Evolutionary conservation across 2,888 invertebrate genomes (phyloP), one percentile per base, ranked within the genome.

Genomic region (Lycocerus yunnanus): DNA sequence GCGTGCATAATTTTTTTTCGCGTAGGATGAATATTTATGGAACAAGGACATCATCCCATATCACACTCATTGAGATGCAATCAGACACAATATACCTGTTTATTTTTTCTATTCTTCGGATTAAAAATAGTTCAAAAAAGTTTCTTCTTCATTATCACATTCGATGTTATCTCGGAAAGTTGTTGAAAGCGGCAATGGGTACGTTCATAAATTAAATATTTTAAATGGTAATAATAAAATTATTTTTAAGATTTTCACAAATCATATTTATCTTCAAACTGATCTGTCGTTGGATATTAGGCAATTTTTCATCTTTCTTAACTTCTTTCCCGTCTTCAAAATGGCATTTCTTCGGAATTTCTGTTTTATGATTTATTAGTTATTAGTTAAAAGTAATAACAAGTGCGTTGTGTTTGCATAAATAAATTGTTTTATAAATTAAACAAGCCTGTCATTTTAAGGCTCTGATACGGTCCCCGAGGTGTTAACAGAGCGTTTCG

Each of bases 11-110:
- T 80, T 83, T 83, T 82, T 80, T 77, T 63, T 63, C 74, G 81
- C 81, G 83, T 83, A 81, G 83, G 83, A 65, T 74, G 83, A 75
- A 81, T 82, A 84, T 84, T 83, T 84, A 83, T 84, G 79, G 81
- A 80, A 80, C 82, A 83, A 83, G 83, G 82, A 82, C 82, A 82
- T 80, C 81, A 63, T 63, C 61, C 61, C 61, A 63, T 63, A 63
- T 63, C 20, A 63, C 61, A 63, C 61, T 18, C 61, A 20, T 18
- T 63, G 61, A 63, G 61, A 63, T 63, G 61, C 61, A 18, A 63
- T 63, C 61, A 63, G n/a, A 13, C 61, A 18, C 16, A 63, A 63
- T 18, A 63, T 15, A 63, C 61, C 61, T 18, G 61, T 63, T 63
- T 20, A 2, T 20, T 63, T 60, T 15, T 60, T 63, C 15, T n/a